Conservation (phyloP, 2,797 vertebrate genomes). For the Clarias fuscus region DNA sequence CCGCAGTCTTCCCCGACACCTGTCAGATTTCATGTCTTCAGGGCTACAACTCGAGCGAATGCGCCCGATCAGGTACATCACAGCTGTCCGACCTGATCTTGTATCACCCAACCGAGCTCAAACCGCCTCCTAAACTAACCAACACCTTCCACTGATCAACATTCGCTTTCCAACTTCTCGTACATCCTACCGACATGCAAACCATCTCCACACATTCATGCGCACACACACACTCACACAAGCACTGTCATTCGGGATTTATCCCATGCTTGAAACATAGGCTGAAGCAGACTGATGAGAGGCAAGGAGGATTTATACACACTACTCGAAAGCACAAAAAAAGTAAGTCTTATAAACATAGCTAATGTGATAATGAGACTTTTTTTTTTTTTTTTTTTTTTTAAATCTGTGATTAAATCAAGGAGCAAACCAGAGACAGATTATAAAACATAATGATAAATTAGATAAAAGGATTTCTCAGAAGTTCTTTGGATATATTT, state of each 20-base stretch:
- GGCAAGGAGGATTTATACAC: neutral
- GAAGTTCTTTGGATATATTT: neutral
- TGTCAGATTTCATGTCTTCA: constrained; percentile 14
- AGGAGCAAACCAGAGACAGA: neutral
- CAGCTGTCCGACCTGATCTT: constrained; percentile 22
- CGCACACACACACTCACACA: constrained; percentile 36
- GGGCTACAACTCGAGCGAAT: neutral
- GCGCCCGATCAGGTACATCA: constrained; percentile 22
- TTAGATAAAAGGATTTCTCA: neutral
- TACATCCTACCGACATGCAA: constrained; percentile 57
- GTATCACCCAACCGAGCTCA: constrained; percentile 39
- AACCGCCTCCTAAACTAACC: constrained; percentile 40
- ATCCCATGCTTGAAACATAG: neutral
- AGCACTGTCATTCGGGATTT: neutral
- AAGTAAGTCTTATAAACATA: neutral
- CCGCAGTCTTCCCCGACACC: neutral
- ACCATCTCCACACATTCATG: constrained; percentile 62
- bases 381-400: too few relatives aligned
- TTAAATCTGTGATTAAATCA: neutral
- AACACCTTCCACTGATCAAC: constrained; percentile 51
- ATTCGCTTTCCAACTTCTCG: constrained; percentile 54
- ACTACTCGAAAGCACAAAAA: neutral
- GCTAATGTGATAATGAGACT: neutral
- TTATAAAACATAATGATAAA: neutral
- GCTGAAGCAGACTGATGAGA: neutral